Evolutionary conservation across 1,140 invertebrate species (phyloP).

Genomic region (Lysiphlebus fabarum): DNA sequence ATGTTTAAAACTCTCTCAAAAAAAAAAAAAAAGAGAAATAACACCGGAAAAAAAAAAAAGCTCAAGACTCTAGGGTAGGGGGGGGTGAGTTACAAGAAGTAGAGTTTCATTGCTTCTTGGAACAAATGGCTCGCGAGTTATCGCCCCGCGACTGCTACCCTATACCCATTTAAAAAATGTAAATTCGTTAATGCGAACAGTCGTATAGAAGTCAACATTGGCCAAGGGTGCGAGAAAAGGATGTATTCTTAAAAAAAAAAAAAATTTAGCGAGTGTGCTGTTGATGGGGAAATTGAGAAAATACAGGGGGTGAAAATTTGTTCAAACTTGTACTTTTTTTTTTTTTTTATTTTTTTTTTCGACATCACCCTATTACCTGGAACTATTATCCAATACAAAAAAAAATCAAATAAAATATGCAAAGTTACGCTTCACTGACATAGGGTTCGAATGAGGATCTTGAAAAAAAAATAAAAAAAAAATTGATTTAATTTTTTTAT

Average conservation of each 20-base stretch:
- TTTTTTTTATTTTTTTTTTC: slow-evolving; percentile 15
- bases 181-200: slow-evolving; percentile 56
- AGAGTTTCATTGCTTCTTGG: slow-evolving; percentile 47
- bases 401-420: slow-evolving; percentile 57
- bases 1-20: background rate
- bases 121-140: slow-evolving; percentile 56
- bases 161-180: slow-evolving; percentile 57
- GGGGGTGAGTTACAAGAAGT: slow-evolving; percentile 22
- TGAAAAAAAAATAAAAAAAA: no score
- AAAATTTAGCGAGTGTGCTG: slow-evolving; percentile 19
- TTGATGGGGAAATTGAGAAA: slow-evolving; percentile 16
- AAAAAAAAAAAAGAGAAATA: background rate
- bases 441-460: slow-evolving; percentile 10
- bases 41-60: slow-evolving; percentile 11
- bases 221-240: slow-evolving; percentile 24
- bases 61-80: background rate
- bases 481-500: no score
- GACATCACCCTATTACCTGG: slow-evolving; percentile 45
- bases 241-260: slow-evolving; percentile 10
- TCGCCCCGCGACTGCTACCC: slow-evolving; percentile 45
- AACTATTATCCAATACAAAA: slow-evolving; percentile 54
- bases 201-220: slow-evolving; percentile 4
- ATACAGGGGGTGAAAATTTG: slow-evolving; percentile 42
- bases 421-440: slow-evolving; percentile 49
- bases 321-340: slow-evolving; percentile 25